A percentile compares a stretch with the other conserved stretches of the same genome.
Conservation (phyloP, 2,113 vertebrate genomes). For the Phrynosoma blainvillii region DNA sequence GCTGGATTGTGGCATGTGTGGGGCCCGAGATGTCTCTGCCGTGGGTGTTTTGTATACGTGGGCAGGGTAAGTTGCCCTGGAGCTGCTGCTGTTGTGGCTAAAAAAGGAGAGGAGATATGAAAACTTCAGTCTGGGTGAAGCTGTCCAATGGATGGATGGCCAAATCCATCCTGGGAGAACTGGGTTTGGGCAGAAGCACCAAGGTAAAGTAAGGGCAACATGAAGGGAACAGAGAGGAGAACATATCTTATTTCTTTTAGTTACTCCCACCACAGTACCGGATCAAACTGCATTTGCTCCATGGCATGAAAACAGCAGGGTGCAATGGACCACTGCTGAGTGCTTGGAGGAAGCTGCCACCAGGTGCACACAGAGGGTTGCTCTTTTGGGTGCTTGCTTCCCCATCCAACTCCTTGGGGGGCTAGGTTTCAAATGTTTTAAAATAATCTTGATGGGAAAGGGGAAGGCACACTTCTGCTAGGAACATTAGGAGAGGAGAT, state of each 20-base stretch:
- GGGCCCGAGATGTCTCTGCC: constrained; percentile 71
- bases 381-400: too few relatives aligned
- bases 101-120: too few relatives aligned
- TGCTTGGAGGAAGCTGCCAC: neutral
- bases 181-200: too few relatives aligned
- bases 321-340: neutral
- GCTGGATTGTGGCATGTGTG: constrained; percentile 73
- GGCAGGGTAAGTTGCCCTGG: constrained; percentile 78
- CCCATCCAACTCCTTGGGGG: too few relatives aligned
- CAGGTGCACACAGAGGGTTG: neutral
- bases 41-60: constrained; percentile 83
- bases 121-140: neutral
- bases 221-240: too few relatives aligned
- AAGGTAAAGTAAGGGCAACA: too few relatives aligned
- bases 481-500: too few relatives aligned
- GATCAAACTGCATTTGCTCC: neutral
- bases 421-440: neutral
- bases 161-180: too few relatives aligned
- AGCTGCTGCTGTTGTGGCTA: constrained; percentile 50
- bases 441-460: neutral
- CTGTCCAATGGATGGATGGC: too few relatives aligned
- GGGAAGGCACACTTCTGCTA: too few relatives aligned
- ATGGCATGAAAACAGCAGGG: neutral
- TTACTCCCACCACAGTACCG: too few relatives aligned
- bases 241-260: neutral